phyloP scores from a whole-genome alignment of 2,797 vertebrate species.

The Leptodactylus fallax region DNA sequence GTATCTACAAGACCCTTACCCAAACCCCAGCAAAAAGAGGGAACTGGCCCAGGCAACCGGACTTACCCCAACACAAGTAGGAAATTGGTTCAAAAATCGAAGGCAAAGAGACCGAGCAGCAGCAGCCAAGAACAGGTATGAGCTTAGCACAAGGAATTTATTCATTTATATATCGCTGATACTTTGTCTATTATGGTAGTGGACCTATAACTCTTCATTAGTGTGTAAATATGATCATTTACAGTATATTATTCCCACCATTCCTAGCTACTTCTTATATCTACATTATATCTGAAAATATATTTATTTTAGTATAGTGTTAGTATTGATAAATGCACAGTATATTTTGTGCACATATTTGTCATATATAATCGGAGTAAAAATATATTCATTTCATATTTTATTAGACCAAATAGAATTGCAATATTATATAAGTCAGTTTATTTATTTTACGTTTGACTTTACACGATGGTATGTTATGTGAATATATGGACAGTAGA shows the following conservation, averaged over 20 bases:
- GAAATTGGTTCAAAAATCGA: conserved; percentile 99
- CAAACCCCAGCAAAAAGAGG: conserved; percentile 97
- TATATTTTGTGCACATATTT: not conserved
- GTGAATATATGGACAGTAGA: not conserved
- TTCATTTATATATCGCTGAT: not conserved
- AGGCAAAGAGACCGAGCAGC: conserved; percentile 98
- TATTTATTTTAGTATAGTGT: not conserved
- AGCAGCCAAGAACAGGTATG: conserved; percentile 97
- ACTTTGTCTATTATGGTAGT: not conserved
- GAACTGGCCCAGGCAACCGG: conserved; percentile 98
- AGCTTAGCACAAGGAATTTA: not conserved
- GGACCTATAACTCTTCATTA: not conserved
- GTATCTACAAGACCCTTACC: conserved; percentile 99
- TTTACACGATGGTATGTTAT: too few species aligned
- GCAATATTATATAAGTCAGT: too few species aligned
- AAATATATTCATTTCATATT: not conserved
- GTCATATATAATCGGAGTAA: not conserved
- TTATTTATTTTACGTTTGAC: not conserved
- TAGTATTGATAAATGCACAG: not conserved
- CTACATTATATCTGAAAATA: not conserved
- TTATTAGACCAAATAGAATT: too few species aligned
- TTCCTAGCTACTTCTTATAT: not conserved
- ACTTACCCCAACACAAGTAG: conserved; percentile 99
- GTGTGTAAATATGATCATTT: not conserved
- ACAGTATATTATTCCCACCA: not conserved